Evolutionary conservation across 1,140 invertebrate species (phyloP).

Genomic region (Penaeus japonicus): DNA sequence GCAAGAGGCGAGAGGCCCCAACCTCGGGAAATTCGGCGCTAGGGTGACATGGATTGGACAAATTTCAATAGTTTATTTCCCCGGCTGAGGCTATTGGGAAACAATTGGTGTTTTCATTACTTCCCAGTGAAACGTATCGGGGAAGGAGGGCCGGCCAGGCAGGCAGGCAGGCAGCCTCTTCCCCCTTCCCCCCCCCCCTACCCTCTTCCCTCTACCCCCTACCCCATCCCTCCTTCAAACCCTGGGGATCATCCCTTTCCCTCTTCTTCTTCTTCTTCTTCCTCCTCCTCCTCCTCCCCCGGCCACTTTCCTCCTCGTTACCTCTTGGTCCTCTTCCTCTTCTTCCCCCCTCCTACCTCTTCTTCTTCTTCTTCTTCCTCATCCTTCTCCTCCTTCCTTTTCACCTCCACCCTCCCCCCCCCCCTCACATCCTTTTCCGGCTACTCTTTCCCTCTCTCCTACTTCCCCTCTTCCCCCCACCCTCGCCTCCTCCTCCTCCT

Average conservation of each 20-base stretch:
- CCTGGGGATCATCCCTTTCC: no score
- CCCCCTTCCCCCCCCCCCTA: not conserved
- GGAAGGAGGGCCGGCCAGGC: not conserved
- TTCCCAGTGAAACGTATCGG: slow-evolving; percentile 33
- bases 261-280: no score
- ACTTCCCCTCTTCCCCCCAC: not conserved
- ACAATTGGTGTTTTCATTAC: slow-evolving; percentile 48
- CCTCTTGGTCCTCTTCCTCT: not conserved
- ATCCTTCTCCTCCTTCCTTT: not conserved
- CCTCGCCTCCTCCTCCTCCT: not conserved
- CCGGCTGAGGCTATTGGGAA: slow-evolving; percentile 20
- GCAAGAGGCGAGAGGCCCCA: not conserved
- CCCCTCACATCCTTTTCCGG: not conserved
- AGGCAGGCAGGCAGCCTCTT: not conserved
- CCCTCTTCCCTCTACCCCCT: not conserved
- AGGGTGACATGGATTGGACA: slow-evolving; percentile 46
- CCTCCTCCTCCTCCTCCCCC: not conserved
- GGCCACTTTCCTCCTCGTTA: not conserved
- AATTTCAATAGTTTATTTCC: slow-evolving; percentile 50
- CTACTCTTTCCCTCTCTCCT: not conserved
- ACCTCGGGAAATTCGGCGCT: not conserved
- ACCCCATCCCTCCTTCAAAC: not conserved
- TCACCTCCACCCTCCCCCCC: not conserved
- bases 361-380: no score
- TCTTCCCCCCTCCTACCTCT: not conserved